Base-by-base conservation (phyloP, 2,888 invertebrate genomes). In the Coelinius sp. region DNA sequence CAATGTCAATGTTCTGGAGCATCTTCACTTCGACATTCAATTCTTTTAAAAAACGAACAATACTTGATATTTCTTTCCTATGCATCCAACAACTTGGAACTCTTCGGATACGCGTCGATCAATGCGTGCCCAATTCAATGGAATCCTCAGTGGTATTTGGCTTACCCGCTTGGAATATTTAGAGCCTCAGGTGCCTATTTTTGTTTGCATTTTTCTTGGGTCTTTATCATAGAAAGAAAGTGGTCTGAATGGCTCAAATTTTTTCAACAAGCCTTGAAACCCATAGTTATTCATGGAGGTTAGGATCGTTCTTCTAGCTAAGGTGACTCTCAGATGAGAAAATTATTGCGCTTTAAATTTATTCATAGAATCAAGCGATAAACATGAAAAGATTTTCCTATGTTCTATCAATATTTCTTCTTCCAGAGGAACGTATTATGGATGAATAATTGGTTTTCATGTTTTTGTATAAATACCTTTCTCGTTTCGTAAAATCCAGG, bases 1-100 rank as follows among this genome's bases (percentile, higher is more conserved):
- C 78, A 80, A 71, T 79, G 78, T 67, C 79, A 78, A 78, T 76
- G 79, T 73, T 70, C 63, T 59, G 24, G 12, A 8, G 44, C 2
- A 44, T n/a, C 8, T 2, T n/a, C 44, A 2, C 10, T 44, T n/a
- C n/a, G n/a, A 4, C 52, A 52, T 20, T 52, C 12, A 20, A 44
- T n/a, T 44, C 12, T 12, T 44, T 17, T 17, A 1, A 44, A 65
- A 17, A 46, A 20, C 3, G 12, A 27, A 35, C 46, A 66, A 38
- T 14, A 12, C 6, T 7, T 24, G 12, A 17, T 46, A 14, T 46
- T 65, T 12, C n/a, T 52, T 52, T 20, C n/a, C n/a, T 22, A 25
- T 56, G 25, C 27, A 56, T 12, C 8, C n/a, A n/a, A 22, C 22
- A n/a, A 49, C 49, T 49, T 20, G 27, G 31, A 22, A 14, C 22